Evolutionary conservation across 2,888 invertebrate species (phyloP).

Genomic region (Agrochola macilenta): DNA sequence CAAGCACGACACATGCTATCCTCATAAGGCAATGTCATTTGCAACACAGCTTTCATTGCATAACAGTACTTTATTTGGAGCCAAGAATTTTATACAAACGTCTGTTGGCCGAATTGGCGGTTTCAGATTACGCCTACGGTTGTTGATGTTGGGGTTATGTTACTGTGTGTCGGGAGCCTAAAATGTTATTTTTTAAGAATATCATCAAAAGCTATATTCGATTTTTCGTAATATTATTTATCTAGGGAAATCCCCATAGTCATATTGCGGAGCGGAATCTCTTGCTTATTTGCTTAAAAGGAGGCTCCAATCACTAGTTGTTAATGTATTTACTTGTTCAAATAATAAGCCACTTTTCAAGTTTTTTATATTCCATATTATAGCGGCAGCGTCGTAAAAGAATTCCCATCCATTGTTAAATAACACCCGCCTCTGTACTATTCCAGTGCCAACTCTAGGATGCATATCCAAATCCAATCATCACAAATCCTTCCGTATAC

Average conservation of each 20-base stretch:
- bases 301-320: background rate
- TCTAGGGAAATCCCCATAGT: background rate
- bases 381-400: too few species aligned
- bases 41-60: slow-evolving; percentile 51
- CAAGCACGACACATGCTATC: slow-evolving; percentile 15
- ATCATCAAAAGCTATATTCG: background rate
- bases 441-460: too few species aligned
- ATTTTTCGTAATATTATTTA: background rate
- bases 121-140: slow-evolving; percentile 28
- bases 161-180: background rate
- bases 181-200: background rate
- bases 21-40: slow-evolving; percentile 47
- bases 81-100: slow-evolving; percentile 48
- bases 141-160: slow-evolving; percentile 1
- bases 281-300: background rate
- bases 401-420: too few species aligned
- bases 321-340: background rate
- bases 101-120: slow-evolving; percentile 40
- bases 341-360: background rate
- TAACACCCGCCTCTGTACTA: too few species aligned
- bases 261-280: background rate
- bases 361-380: background rate
- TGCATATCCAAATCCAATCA: too few species aligned
- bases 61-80: slow-evolving; percentile 50
- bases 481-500: too few species aligned